These are phyloP conservation scores for Nannoperca australis DNA, from an alignment of 2,797 vertebrate genomes.

Conservation along the genomic window DNA sequence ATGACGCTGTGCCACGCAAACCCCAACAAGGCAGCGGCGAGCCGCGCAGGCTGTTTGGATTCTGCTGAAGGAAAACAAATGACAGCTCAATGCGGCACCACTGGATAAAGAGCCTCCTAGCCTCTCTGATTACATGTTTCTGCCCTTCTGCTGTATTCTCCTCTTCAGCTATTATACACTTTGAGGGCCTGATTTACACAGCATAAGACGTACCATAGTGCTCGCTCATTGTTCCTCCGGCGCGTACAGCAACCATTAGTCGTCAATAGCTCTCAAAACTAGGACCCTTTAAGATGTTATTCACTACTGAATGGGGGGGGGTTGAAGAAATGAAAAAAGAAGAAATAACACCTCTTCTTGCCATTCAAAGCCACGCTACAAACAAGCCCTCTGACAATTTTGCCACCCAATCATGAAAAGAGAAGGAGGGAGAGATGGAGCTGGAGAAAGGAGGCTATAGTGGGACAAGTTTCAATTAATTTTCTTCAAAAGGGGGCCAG, in stretches of 20 bases:
- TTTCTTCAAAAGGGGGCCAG: slow-evolving; percentile 94
- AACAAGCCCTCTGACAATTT: slow-evolving; percentile 81
- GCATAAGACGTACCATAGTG: slow-evolving; percentile 52
- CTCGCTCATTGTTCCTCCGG: slow-evolving; percentile 51
- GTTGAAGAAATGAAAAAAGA: slow-evolving; percentile 38
- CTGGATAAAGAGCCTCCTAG: slow-evolving; percentile 44
- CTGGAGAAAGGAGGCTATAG: slow-evolving; percentile 91
- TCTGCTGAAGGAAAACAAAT: slow-evolving; percentile 70
- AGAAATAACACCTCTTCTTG: slow-evolving; percentile 78
- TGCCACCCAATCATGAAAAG: slow-evolving; percentile 78
- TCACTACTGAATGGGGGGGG: slow-evolving; percentile 57
- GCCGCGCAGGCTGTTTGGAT: slow-evolving; percentile 61
- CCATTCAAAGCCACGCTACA: slow-evolving; percentile 76
- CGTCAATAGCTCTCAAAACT: slow-evolving; percentile 71
- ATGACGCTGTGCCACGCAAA: slow-evolving; percentile 46
- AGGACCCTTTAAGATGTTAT: slow-evolving; percentile 69
- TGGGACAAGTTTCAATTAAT: slow-evolving; percentile 99
- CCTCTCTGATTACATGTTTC: slow-evolving; percentile 79
- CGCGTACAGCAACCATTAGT: slow-evolving; percentile 66
- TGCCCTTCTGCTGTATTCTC: slow-evolving; percentile 61
- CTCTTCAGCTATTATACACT: slow-evolving; percentile 68
- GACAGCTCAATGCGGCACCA: slow-evolving; percentile 64
- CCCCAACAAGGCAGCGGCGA: slow-evolving; percentile 64
- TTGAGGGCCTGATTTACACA: slow-evolving; percentile 68
- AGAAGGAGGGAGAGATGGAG: slow-evolving; percentile 82